phyloP scores from a whole-genome alignment of 2,113 vertebrate species.

The Ageneiosus marmoratus region DNA sequence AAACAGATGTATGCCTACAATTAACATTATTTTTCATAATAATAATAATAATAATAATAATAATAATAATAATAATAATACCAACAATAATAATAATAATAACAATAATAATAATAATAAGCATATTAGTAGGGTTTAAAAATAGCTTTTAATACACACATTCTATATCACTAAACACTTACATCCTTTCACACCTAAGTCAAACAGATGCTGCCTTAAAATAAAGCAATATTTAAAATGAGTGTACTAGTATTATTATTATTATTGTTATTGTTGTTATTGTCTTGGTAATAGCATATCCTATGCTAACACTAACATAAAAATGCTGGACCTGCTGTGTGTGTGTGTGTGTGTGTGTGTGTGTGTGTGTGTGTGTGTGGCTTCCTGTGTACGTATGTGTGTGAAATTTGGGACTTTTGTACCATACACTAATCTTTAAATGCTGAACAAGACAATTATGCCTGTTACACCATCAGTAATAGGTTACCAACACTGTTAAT shows the following conservation, averaged over 20 bases:
- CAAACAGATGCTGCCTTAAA: background rate
- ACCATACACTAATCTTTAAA: slow-evolving; percentile 59
- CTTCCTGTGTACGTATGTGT: background rate
- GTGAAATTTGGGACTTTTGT: slow-evolving; percentile 41
- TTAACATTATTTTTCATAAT: too few species aligned
- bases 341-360: background rate
- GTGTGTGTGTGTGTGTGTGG: background rate
- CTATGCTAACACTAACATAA: background rate
- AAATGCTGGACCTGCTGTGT: background rate
- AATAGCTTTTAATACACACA: background rate
- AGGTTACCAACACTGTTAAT: slow-evolving; percentile 73
- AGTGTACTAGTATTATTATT: too few species aligned
- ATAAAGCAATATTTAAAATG: background rate
- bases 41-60: background rate
- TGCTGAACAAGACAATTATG: slow-evolving; percentile 57
- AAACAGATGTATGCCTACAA: background rate
- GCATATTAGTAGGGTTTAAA: background rate
- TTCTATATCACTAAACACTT: background rate
- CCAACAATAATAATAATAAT: too few species aligned
- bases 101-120: too few species aligned
- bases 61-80: background rate
- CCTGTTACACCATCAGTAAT: slow-evolving; percentile 68
- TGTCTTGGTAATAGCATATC: background rate
- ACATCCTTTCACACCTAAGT: background rate
- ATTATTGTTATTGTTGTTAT: background rate